A percentile compares a stretch with the other conserved stretches of the same genome.
Evolutionary conservation across 2,113 vertebrate genomes (phyloP).

Genomic region (Puma concolor): DNA sequence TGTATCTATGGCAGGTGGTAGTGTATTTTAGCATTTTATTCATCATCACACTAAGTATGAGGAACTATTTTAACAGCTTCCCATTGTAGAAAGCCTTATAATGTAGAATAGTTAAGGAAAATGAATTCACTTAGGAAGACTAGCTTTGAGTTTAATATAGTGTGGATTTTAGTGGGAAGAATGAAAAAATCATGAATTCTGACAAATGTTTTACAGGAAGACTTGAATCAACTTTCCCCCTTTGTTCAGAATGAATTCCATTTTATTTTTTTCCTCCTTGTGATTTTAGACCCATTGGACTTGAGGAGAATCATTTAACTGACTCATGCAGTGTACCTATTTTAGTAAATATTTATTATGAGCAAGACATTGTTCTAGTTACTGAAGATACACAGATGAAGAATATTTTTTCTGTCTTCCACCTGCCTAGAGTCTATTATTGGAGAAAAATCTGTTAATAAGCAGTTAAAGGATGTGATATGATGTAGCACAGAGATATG

Average conservation of each 20-base stretch:
- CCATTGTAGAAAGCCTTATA: constrained; percentile 9
- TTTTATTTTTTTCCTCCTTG: background rate
- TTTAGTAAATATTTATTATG: background rate
- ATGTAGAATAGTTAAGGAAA: background rate
- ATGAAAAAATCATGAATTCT: background rate
- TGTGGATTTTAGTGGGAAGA: background rate
- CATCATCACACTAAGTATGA: background rate
- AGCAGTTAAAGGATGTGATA: background rate
- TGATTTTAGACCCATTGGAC: background rate
- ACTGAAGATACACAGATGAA: background rate
- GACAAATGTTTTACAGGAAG: constrained; percentile 12
- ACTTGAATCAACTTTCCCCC: background rate
- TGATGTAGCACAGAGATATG: background rate
- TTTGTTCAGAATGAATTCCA: background rate
- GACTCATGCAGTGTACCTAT: background rate
- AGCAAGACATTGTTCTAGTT: background rate
- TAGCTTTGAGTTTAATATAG: background rate
- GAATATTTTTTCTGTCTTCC: background rate
- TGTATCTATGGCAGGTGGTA: background rate
- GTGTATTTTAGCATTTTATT: background rate
- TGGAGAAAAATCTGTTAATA: background rate
- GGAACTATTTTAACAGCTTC: background rate
- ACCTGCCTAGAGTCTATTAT: background rate
- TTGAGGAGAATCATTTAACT: background rate
- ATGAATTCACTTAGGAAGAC: background rate